A percentile compares a stretch with the other conserved stretches of the same genome.
Evolutionary conservation across 2,888 invertebrate genomes (phyloP).

Genomic region (Gibbula magus): DNA sequence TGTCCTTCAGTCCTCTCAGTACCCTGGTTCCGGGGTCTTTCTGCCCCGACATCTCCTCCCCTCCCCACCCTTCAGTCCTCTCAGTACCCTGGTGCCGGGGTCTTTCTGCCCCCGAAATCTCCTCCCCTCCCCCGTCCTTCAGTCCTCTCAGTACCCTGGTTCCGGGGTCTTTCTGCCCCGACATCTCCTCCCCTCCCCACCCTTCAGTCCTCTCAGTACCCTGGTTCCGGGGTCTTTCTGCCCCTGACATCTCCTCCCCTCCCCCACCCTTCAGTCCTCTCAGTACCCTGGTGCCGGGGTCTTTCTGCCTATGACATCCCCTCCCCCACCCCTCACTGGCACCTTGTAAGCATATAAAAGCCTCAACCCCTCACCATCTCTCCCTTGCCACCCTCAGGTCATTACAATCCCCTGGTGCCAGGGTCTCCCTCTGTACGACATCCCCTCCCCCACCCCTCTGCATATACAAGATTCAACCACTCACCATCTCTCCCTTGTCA

Average conservation of each 20-base stretch:
- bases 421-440: constrained; percentile 60
- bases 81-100: too few species aligned
- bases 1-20: too few species aligned
- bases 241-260: constrained; percentile 64
- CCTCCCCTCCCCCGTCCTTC: too few species aligned
- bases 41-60: too few species aligned
- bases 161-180: too few species aligned
- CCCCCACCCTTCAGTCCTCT: constrained; percentile 65
- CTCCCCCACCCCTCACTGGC: constrained; percentile 63
- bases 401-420: constrained; percentile 64
- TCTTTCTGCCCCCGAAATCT: too few species aligned
- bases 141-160: too few species aligned
- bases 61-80: too few species aligned
- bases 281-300: constrained; percentile 63
- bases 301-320: constrained; percentile 58
- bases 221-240: too few species aligned
- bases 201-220: too few species aligned
- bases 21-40: too few species aligned
- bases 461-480: constrained; percentile 18
- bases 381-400: constrained; percentile 66
- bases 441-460: constrained; percentile 61
- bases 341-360: constrained; percentile 31
- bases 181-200: too few species aligned
- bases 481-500: constrained; percentile 65
- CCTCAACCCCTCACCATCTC: constrained; percentile 53